Evolutionary conservation across 53 echinoderm and acorn worm genomes (phyloP).

Genomic region (Holothuria leucospilota): DNA sequence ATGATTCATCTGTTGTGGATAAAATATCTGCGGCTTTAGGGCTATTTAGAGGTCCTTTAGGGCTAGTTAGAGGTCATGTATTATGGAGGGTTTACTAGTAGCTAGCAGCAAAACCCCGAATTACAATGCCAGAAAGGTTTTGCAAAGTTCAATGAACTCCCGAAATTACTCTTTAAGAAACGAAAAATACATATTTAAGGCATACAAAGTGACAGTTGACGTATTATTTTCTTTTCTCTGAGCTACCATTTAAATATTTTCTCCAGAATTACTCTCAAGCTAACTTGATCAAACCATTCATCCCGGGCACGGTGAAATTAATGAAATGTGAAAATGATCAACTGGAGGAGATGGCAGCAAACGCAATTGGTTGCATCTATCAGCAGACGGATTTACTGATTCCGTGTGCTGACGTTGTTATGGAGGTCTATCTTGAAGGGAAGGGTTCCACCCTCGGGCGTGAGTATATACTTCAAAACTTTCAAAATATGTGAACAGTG

Average conservation of each 20-base stretch:
- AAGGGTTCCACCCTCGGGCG: constrained; percentile 59
- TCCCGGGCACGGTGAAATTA: constrained; percentile 70
- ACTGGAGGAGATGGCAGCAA: constrained; percentile 50
- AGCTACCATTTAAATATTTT: not conserved
- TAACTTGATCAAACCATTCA: constrained; percentile 63
- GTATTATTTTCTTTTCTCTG: not conserved
- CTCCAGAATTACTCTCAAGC: constrained; percentile 28
- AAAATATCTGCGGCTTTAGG: no score
- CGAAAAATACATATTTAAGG: not conserved
- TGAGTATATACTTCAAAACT: constrained; percentile 22
- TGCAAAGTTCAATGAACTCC: no score
- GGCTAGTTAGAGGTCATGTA: no score
- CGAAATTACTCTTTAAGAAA: no score
- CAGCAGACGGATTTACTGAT: constrained; percentile 64
- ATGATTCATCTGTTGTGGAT: no score
- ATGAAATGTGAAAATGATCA: constrained; percentile 64
- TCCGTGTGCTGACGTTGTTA: constrained; percentile 76
- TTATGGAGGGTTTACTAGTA: no score
- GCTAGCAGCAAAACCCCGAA: no score
- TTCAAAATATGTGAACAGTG: no score
- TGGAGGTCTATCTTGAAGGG: constrained; percentile 73
- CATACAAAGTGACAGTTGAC: not conserved
- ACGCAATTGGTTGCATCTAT: constrained; percentile 61
- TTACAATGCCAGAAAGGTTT: no score
- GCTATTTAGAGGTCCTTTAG: no score